Conservation (phyloP, 2,113 vertebrate genomes). For the Parotia lawesii region DNA sequence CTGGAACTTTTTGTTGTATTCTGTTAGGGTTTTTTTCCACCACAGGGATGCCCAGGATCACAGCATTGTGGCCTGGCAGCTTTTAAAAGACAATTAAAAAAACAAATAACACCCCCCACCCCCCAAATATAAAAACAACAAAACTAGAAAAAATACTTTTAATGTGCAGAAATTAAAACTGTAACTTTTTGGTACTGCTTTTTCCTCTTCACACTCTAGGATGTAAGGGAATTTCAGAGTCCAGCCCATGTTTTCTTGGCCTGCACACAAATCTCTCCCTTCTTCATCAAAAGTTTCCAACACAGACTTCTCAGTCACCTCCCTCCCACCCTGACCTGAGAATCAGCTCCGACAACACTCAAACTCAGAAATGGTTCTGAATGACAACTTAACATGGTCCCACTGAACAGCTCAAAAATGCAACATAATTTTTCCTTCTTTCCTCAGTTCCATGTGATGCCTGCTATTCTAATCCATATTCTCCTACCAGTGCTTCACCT, state of each 20-base stretch:
- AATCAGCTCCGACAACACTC: background rate
- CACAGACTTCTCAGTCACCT: background rate
- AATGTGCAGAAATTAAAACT: background rate
- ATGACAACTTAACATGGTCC: background rate
- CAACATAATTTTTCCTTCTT: background rate
- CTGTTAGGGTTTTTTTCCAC: background rate
- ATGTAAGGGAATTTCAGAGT: background rate
- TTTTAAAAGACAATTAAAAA: background rate
- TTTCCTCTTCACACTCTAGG: background rate
- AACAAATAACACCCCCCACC: background rate
- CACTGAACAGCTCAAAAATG: slow-evolving; percentile 3
- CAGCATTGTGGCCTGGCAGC: background rate
- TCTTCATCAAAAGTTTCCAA: background rate
- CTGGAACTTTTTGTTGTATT: background rate
- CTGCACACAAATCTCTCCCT: background rate
- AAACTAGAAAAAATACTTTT: background rate
- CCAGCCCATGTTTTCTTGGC: background rate
- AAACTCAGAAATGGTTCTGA: background rate
- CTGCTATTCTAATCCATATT: background rate
- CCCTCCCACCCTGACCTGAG: background rate
- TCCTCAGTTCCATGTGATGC: background rate
- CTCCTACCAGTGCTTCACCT: background rate
- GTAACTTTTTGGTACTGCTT: background rate
- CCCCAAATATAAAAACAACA: background rate
- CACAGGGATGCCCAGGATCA: background rate